phyloP scores from a whole-genome alignment of 2,113 vertebrate genomes.

The Sylvietta virens region DNA sequence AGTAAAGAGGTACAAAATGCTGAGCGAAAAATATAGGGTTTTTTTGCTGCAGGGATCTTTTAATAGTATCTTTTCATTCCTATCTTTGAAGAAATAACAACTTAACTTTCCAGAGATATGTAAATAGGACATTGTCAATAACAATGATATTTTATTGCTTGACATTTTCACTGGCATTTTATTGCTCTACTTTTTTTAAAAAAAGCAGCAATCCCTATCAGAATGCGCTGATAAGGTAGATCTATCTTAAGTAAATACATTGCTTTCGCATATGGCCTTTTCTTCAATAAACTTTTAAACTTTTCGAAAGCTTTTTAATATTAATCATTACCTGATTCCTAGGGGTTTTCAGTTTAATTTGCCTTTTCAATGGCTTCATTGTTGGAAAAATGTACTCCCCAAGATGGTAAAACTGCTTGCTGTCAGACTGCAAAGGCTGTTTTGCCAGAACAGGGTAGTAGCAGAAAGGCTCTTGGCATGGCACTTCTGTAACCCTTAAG shows the following conservation, averaged over 20 bases:
- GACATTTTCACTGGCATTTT: not conserved
- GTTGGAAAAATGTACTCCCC: not conserved
- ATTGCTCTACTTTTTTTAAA: not conserved
- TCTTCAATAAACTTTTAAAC: not conserved
- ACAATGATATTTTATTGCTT: not conserved
- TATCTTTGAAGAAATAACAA: not conserved
- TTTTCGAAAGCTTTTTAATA: not conserved
- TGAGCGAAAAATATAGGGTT: not conserved
- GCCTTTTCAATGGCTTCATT: not conserved
- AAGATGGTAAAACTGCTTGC: not conserved
- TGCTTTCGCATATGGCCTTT: not conserved
- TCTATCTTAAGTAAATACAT: not conserved
- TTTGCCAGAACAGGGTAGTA: not conserved
- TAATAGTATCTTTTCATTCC: not conserved
- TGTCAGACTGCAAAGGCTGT: not conserved
- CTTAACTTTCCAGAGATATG: not conserved
- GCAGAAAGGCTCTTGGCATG: not conserved
- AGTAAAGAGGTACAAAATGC: not conserved
- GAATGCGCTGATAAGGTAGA: not conserved
- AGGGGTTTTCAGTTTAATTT: not conserved
- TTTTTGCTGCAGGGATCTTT: not conserved
- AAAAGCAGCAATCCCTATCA: not conserved
- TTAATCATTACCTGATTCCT: not conserved
- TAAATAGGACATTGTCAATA: not conserved
- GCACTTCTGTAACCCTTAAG: not conserved